A percentile compares a stretch with the other conserved stretches of the same genome.
These are phyloP conservation scores for Pan troglodytes DNA, from an alignment of 2,113 vertebrate genomes.

Conservation along the genomic window NHGRI_mPanTro3-v2.1_pri NC_072409.2:87779001-87779500, in stretches of 20 bases:
- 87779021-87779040: not conserved
- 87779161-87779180: not conserved
- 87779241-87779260: not conserved
- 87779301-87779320: not conserved
- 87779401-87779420: no score
- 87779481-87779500: no score
- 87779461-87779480: no score
- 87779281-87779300: not conserved
- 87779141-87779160: not conserved
- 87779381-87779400: not conserved
- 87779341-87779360: not conserved
- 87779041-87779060: not conserved
- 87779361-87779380: not conserved
- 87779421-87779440: no score
- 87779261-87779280: not conserved
- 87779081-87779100: not conserved
- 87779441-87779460: no score
- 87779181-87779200: not conserved
- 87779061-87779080: not conserved
- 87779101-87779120: not conserved
- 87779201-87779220: not conserved
- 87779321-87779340: not conserved
- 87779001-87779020: not conserved
- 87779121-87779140: not conserved
- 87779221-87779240: not conserved